Percentiles rank a stretch among this genome's conserved stretches.
Conservation (phyloP, 2,113 vertebrate species). For the Nesoenas mayeri region DNA sequence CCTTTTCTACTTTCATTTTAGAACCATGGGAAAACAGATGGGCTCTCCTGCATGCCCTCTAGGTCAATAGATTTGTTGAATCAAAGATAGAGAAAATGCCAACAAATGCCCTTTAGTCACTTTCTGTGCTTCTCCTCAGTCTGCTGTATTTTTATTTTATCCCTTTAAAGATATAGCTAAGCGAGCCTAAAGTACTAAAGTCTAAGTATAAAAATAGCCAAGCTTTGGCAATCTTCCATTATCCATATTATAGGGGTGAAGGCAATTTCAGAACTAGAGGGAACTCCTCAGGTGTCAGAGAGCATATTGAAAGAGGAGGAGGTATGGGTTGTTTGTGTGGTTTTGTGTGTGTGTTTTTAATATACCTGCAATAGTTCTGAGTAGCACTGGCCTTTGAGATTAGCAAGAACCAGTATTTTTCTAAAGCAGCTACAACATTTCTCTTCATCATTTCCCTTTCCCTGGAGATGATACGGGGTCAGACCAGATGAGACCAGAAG, state of each 20-base stretch:
- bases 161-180: background rate
- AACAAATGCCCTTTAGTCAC: background rate
- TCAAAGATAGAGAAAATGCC: background rate
- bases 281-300: background rate
- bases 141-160: background rate
- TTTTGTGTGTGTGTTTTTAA: background rate
- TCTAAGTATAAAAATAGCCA: background rate
- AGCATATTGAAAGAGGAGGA: background rate
- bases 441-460: background rate
- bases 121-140: background rate
- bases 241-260: background rate
- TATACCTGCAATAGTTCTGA: background rate
- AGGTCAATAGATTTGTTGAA: background rate
- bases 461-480: background rate
- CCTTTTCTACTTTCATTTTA: background rate
- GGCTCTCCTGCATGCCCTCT: background rate
- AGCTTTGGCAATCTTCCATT: background rate
- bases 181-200: background rate
- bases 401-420: background rate
- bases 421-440: background rate
- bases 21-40: background rate
- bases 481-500: constrained; percentile 9
- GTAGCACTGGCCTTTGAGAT: background rate
- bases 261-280: background rate
- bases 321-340: background rate